phyloP scores from a whole-genome alignment of 2,888 invertebrate species.

The Apomyelois bistriatella region DNA sequence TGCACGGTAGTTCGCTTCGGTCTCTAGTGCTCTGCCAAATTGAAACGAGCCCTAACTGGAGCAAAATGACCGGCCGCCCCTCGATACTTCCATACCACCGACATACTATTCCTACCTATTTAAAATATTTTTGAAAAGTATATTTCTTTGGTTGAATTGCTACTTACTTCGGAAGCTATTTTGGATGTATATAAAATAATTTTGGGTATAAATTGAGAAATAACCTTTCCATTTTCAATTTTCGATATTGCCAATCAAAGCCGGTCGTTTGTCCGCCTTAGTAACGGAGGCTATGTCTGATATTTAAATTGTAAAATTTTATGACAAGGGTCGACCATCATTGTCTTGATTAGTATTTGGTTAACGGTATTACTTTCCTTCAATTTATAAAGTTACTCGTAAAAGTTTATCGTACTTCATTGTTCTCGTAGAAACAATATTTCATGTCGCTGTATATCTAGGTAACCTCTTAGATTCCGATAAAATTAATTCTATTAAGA shows the following conservation, averaged over 20 bases:
- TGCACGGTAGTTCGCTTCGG: slow-evolving; percentile 43
- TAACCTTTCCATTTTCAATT: slow-evolving; percentile 53
- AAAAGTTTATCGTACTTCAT: not conserved
- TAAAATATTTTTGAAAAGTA: too few species aligned
- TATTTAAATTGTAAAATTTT: slow-evolving; percentile 57
- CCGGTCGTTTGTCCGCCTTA: slow-evolving; percentile 46
- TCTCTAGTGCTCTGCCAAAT: slow-evolving; percentile 63
- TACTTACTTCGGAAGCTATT: slow-evolving; percentile 32
- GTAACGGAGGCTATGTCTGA: slow-evolving; percentile 42
- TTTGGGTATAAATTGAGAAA: slow-evolving; percentile 23
- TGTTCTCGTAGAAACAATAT: not conserved
- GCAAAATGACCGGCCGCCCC: slow-evolving; percentile 53
- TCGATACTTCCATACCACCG: slow-evolving; percentile 42
- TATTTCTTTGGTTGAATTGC: too few species aligned
- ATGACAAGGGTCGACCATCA: slow-evolving; percentile 48
- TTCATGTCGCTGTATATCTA: not conserved
- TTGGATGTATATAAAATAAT: slow-evolving; percentile 39
- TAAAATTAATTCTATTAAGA: not conserved
- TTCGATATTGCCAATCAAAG: slow-evolving; percentile 64
- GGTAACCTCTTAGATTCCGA: not conserved
- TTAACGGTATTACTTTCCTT: slow-evolving; percentile 31
- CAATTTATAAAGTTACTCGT: slow-evolving; percentile 15
- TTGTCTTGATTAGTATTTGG: slow-evolving; percentile 42
- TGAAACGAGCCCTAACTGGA: slow-evolving; percentile 58
- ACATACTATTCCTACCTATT: too few species aligned